Evolutionary conservation across 1,140 invertebrate genomes (phyloP), one percentile per base, ranked within the genome.

Genomic region (Brachionus plicatilis): DNA sequence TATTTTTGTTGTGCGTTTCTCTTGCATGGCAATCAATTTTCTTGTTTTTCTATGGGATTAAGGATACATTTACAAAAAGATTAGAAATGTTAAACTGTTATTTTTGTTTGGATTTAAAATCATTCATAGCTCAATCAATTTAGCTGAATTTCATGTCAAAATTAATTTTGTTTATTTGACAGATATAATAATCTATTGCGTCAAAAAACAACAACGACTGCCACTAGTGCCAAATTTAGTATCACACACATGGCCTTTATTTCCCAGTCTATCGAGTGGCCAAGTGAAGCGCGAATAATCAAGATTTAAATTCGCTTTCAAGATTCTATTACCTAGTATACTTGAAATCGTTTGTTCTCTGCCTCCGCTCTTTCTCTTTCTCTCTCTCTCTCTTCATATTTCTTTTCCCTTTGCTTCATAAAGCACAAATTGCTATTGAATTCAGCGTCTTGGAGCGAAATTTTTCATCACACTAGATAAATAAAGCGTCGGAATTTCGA

Each of bases 91-190:
- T 76, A 76, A 76, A 76, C 72, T 76, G 72, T 76, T 76, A 47
- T 76, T 50, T 76, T 76, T 76, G 8, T 50, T 76, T 76, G 41
- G 41, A 76, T 76, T 76, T 76, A 50, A 76, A 76, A 50, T 27
- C 43, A 29, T 76, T 76, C 24, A 12, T 47, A 50, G 45, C 72
- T 76, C 43, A 75, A 75, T 75, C 70, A 68, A 68, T 33, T 43
- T 75, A 45, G 41, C 37, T 41, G 14, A 75, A 76, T 76, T 76
- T 29, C 20, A 27, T 76, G 41, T 76, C 45, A 29, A 47, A 50
- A 76, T 76, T 76, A 76, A 72, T 72, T 72, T 76, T 76, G 72
- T 76, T 76, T 76, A 76, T 76, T 76, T 76, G 72, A 76, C 72
- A 76, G 72, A 76, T 75, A 75, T 75, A 37, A 14, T 70, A 60